These are phyloP conservation scores for Agonopterix alstromeriana DNA, from an alignment of 2,888 invertebrate species.

Conservation along the genomic window DNA sequence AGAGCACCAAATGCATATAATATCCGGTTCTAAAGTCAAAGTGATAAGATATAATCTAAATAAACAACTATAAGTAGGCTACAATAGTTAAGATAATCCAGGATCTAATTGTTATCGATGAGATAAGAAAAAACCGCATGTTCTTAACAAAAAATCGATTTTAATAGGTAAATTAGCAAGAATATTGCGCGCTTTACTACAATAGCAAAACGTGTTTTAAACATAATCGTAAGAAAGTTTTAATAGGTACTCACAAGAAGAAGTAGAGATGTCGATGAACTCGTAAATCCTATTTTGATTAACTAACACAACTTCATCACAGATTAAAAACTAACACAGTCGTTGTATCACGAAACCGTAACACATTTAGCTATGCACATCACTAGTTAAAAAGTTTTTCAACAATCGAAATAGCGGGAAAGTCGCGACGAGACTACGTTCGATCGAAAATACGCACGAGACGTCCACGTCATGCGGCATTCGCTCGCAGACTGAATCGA, in stretches of 20 bases:
- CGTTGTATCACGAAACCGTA: slow-evolving; percentile 33
- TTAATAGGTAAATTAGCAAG: not conserved
- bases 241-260: slow-evolving; percentile 21
- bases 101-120: not conserved
- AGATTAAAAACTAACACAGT: slow-evolving; percentile 15
- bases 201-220: not conserved
- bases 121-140: not conserved
- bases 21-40: too few relatives aligned
- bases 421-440: slow-evolving; percentile 19
- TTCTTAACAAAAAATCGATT: not conserved
- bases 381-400: slow-evolving; percentile 43
- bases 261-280: slow-evolving; percentile 37
- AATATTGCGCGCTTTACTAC: not conserved
- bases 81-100: not conserved
- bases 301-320: slow-evolving; percentile 27
- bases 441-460: slow-evolving; percentile 6
- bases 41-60: too few relatives aligned
- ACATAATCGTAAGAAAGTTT: not conserved
- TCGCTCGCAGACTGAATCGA: slow-evolving; percentile 47
- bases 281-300: slow-evolving; percentile 39
- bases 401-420: slow-evolving; percentile 34
- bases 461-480: slow-evolving; percentile 28
- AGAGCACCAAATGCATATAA: too few relatives aligned
- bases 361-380: slow-evolving; percentile 35
- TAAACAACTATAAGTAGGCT: too few relatives aligned